Evolutionary conservation across 2,797 vertebrate species (phyloP), one percentile per base, ranked within the genome.

Genomic region (Distichodus sexfasciatus): DNA sequence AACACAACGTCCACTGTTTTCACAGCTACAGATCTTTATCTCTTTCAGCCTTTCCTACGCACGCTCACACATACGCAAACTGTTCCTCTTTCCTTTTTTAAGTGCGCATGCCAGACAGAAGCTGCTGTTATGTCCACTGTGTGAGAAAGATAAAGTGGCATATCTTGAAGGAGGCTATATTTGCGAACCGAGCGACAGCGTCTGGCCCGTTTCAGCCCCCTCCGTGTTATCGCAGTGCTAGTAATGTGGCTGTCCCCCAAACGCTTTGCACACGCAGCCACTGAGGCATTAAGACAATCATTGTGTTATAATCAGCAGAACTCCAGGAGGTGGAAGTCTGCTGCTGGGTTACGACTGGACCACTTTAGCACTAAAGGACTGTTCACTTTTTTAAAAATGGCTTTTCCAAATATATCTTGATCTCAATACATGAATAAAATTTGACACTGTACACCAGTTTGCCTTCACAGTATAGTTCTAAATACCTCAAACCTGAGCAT

Each of bases 21-120:
- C n/a, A n/a, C n/a, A n/a, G n/a, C 40, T 50, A 58, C 61, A 46
- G 53, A 63, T 59, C 54, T 54, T 55, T 70, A 70, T 63, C 71
- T 62, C 57, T 5, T 12, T 6, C 17, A 26, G 19, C 3, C 43
- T 21, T 7, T 8, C 31, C 19, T 53, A 58, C 67, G 33, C 46
- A 60, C 24, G 40, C 46, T 41, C 12, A 2, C 59, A 7, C 11
- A n/a, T 57, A 62, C 71, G 26, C 66, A 48, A 23, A 67, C n/a
- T 64, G 33, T 68, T 64, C 59, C 62, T 64, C 53, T 46, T 79
- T 1, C 74, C 74, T 71, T 79, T n/a, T n/a, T 63, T 76, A 76
- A 65, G 64, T 23, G 26, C 47, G 57, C 21, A 64, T 8, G 71
- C 38, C 47, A 64, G 33, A 35, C 40, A 6, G n/a, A n/a, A n/a